Evolutionary conservation across 2,113 vertebrate species (phyloP).

Genomic region (Melierax canorus): DNA sequence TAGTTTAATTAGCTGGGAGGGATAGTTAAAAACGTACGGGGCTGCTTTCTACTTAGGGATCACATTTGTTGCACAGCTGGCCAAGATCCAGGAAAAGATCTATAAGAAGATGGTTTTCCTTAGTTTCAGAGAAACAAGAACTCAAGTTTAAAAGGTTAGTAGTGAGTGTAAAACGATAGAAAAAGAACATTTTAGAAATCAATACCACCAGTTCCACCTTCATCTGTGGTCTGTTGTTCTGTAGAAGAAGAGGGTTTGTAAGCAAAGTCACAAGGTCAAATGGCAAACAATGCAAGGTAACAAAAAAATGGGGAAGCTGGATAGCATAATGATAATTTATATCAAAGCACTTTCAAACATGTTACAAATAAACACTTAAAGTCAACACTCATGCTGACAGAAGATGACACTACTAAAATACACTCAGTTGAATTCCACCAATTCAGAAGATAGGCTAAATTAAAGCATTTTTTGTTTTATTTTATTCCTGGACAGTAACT

Average conservation of each 20-base stretch:
- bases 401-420: background rate
- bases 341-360: background rate
- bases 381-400: background rate
- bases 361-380: background rate
- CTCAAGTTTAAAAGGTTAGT: slow-evolving; percentile 23
- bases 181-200: slow-evolving; percentile 11
- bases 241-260: slow-evolving; percentile 75
- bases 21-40: background rate
- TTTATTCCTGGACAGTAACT: background rate
- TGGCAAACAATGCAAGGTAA: slow-evolving; percentile 71
- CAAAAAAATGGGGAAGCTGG: background rate
- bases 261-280: slow-evolving; percentile 75
- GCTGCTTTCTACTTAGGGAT: slow-evolving; percentile 15
- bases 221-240: slow-evolving; percentile 76
- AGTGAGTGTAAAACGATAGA: slow-evolving; percentile 9
- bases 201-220: slow-evolving; percentile 81
- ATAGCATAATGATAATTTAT: background rate
- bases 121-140: background rate
- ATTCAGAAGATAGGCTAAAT: background rate
- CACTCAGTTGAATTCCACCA: background rate
- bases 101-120: background rate
- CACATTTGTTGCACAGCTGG: slow-evolving; percentile 17
- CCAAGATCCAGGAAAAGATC: slow-evolving; percentile 42
- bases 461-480: background rate
- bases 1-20: slow-evolving; percentile 7